phyloP scores from a whole-genome alignment of 1,140 invertebrate genomes.

The Nebria ingens region DNA sequence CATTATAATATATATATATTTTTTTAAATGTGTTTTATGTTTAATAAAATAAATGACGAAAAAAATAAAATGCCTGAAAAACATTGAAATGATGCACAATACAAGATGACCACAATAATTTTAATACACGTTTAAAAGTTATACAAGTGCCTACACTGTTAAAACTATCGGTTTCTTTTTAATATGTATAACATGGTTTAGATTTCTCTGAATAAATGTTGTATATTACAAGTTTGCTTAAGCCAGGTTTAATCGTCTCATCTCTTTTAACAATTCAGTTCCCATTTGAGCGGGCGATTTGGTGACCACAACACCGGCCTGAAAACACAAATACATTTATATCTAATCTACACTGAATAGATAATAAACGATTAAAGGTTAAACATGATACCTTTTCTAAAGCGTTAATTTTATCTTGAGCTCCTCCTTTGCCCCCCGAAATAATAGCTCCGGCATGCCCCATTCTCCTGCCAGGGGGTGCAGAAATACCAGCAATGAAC shows the following conservation, averaged over 20 bases:
- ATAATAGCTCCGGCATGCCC: conserved; percentile 99
- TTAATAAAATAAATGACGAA: too few species aligned
- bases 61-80: too few species aligned
- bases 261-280: conserved; percentile 75
- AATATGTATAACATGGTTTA: too few species aligned
- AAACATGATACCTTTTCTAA: conserved; percentile 61
- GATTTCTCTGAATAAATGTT: too few species aligned
- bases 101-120: background rate
- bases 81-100: too few species aligned
- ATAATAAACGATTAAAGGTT: background rate
- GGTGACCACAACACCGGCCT: conserved; percentile 88
- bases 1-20: too few species aligned
- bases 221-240: too few species aligned
- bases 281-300: conserved; percentile 96
- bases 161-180: too few species aligned
- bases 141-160: too few species aligned
- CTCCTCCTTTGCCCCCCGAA: conserved; percentile 95
- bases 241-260: conserved; percentile 61
- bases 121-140: too few species aligned
- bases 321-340: conserved; percentile 23
- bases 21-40: too few species aligned
- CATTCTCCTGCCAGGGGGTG: conserved; percentile 95
- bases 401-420: conserved; percentile 96
- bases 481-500: conserved; percentile 97
- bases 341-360: background rate